Evolutionary conservation across 2,888 invertebrate genomes (phyloP), one percentile per base, ranked within the genome.

Genomic region (Tetanocera ferruginea): DNA sequence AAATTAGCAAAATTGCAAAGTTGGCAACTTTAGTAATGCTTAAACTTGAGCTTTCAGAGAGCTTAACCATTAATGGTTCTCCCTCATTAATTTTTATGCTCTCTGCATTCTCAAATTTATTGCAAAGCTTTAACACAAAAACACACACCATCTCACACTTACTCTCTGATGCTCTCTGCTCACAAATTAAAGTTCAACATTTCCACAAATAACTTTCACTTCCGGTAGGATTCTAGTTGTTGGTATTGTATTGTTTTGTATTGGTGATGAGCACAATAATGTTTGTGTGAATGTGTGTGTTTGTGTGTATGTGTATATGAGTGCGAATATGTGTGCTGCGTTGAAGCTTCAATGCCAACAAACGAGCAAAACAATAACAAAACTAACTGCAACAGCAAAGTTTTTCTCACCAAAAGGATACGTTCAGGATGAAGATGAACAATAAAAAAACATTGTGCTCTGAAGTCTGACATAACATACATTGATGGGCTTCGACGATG

Each of bases 261-360:
- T 51, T 55, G 73, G 66, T 31, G 70, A 60, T 25, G 71, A 57
- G 43, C n/a, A 49, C 43, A 57, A n/a, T 62, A 37, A 31, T 31
- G 52, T 23, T 28, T 19, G 57, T 62, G 73, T 49, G 74, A 57
- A 67, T 70, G 74, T 17, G 31, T 51, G 71, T 66, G 57, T 67
- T 23, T 14, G 37, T 34, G 25, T 57, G 73, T n/a, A 62, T 74
- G 76, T 49, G 55, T 79, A 62, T 74, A 76, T 49, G 55, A 78
- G 79, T 79, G 69, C 73, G 76, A 60, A 57, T 57, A 52, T 76
- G 77, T 72, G 79, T 81, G 82, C 79, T 25, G 28, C 37, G 82
- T 86, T 84, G 82, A 79, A 81, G 81, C 84, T 86, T 85, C 85
- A 85, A 86, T 86, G 86, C 86, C 86, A 85, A 84, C 86, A 85